A percentile compares a stretch with the other conserved stretches of the same genome.
Conservation (phyloP, 2,888 invertebrate genomes). For the Apomyelois bistriatella region DNA sequence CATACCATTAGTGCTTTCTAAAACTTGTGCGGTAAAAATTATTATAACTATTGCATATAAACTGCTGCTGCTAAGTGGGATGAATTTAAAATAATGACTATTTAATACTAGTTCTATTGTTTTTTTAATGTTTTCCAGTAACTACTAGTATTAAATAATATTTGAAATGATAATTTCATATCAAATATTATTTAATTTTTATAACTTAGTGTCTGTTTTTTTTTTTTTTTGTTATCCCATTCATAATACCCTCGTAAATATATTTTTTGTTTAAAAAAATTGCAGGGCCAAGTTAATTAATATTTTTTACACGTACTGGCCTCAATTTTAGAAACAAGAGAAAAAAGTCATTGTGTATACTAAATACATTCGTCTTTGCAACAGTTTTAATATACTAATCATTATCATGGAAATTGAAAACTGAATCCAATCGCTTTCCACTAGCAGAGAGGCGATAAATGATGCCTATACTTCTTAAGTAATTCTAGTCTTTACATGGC, state of each 20-base stretch:
- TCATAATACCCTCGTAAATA: too few species aligned
- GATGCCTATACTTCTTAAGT: slow-evolving; percentile 19
- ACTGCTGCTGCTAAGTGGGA: not conserved
- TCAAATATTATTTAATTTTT: too few species aligned
- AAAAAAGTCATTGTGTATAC: not conserved
- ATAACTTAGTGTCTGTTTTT: too few species aligned
- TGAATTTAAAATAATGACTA: not conserved
- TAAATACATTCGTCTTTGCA: not conserved
- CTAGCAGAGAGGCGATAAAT: slow-evolving; percentile 7
- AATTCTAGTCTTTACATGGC: slow-evolving; percentile 28
- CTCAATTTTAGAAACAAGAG: too few species aligned
- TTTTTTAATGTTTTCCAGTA: too few species aligned
- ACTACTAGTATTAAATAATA: too few species aligned
- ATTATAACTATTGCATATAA: not conserved
- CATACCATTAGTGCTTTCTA: not conserved
- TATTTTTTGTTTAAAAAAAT: too few species aligned
- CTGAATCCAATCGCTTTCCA: slow-evolving; percentile 23
- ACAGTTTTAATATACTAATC: not conserved
- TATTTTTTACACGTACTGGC: too few species aligned
- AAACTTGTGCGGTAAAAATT: not conserved
- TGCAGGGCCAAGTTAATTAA: too few species aligned
- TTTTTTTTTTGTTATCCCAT: too few species aligned
- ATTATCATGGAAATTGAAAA: slow-evolving; percentile 1
- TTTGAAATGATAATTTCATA: too few species aligned
- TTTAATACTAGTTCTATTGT: not conserved